Conservation (phyloP, 2,797 vertebrate genomes). For the Limosa lapponica region DNA sequence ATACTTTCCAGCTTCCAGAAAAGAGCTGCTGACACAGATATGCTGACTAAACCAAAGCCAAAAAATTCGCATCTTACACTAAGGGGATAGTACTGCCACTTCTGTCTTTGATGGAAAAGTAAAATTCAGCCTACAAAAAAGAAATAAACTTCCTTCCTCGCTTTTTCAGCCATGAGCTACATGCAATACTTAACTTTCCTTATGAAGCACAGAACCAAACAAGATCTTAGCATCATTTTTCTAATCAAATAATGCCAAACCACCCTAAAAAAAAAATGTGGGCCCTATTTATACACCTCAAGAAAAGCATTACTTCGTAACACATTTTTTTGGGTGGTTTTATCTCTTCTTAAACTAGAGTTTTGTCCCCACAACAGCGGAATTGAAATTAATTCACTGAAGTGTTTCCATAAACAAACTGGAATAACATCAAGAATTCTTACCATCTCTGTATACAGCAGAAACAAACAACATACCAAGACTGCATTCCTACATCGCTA, state of each 20-base stretch:
- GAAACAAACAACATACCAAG: background rate
- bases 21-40: background rate
- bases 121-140: background rate
- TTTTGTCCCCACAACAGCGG: background rate
- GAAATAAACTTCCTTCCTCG: background rate
- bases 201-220: background rate
- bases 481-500: background rate
- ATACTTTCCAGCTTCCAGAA: background rate
- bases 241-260: background rate
- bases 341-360: background rate
- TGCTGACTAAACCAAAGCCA: background rate
- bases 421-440: background rate
- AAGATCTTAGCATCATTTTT: background rate
- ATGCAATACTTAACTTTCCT: background rate
- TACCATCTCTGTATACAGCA: background rate
- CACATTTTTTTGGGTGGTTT: background rate
- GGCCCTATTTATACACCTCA: background rate
- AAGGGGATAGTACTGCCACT: background rate
- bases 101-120: background rate
- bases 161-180: background rate
- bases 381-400: background rate
- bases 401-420: background rate
- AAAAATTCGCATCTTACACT: fast-evolving
- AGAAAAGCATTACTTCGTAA: background rate
- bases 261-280: background rate